These are phyloP conservation scores for Xiphorhynchus elegans DNA, from an alignment of 2,113 vertebrate genomes.

Conservation along the genomic window DNA sequence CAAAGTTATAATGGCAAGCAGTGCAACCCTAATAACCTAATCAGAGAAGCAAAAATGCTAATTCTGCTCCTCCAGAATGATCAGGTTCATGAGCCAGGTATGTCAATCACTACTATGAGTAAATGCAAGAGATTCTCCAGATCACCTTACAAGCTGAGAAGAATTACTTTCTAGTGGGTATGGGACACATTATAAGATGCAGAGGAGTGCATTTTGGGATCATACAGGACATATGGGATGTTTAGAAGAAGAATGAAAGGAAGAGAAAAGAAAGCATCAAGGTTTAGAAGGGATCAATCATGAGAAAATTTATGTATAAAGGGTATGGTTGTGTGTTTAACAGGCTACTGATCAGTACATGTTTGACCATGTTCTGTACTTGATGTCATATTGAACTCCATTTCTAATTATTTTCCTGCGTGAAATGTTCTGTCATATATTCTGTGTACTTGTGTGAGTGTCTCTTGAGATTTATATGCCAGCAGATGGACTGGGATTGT, in stretches of 20 bases:
- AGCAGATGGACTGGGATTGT: neutral
- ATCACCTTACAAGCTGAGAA: neutral
- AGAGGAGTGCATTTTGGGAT: neutral
- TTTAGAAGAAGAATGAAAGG: neutral
- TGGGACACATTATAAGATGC: neutral
- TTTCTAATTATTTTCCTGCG: neutral
- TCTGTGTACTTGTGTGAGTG: neutral
- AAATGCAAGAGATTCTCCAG: neutral
- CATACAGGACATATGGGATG: neutral
- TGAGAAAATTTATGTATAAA: neutral
- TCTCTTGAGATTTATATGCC: neutral
- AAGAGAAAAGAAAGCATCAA: fast-evolving
- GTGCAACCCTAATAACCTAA: neutral
- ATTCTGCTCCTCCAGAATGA: neutral
- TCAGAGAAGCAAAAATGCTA: neutral
- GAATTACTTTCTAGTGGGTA: neutral
- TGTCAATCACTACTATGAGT: neutral
- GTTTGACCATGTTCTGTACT: neutral
- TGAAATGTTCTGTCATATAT: neutral
- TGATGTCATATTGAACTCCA: neutral
- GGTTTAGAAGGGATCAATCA: neutral
- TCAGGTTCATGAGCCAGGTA: neutral
- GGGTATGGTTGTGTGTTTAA: neutral
- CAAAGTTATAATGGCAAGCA: neutral
- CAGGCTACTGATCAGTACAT: neutral